phyloP scores from a whole-genome alignment of 1,140 invertebrate species.

The Drosophila sproati region DNA sequence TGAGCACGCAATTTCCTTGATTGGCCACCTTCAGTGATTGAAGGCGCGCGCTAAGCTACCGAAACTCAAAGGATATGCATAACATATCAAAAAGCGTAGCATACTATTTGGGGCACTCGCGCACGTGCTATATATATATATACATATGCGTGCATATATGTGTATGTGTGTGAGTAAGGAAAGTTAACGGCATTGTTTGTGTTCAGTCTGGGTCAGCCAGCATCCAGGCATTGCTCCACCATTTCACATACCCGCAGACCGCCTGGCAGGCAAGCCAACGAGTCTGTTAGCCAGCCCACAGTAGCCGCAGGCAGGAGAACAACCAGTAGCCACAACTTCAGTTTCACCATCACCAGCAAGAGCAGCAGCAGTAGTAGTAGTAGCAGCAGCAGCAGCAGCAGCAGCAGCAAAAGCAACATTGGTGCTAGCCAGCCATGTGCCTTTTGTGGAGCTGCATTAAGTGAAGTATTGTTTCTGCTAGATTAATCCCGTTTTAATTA shows the following conservation, averaged over 20 bases:
- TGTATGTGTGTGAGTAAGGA: conserved; percentile 30
- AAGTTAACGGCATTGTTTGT: conserved; percentile 75
- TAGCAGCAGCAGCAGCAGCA: conserved; percentile 10
- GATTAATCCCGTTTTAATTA: conserved; percentile 83
- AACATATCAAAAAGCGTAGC: conserved; percentile 67
- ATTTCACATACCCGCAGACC: conserved; percentile 1
- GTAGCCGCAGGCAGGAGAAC: conserved; percentile 66
- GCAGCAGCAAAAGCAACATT: conserved; percentile 2
- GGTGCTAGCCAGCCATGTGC: conserved; percentile 30
- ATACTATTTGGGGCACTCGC: conserved; percentile 53
- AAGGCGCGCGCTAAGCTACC: conserved; percentile 58
- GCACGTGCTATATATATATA: neutral
- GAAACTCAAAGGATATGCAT: conserved; percentile 54
- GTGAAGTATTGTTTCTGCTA: conserved; percentile 83
- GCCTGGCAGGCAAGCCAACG: conserved; percentile 61
- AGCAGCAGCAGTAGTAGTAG: neutral
- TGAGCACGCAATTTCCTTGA: conserved; percentile 80
- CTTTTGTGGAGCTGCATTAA: conserved; percentile 69
- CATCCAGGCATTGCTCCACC: conserved; percentile 46
- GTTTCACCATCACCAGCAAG: conserved; percentile 6
- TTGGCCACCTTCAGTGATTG: conserved; percentile 70
- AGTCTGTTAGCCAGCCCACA: conserved; percentile 68
- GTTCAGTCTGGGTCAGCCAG: conserved; percentile 55
- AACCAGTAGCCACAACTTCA: conserved; percentile 29
- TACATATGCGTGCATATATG: neutral